Evolutionary conservation across 2,113 vertebrate species (phyloP).

Genomic region (Heloderma charlesbogerti): DNA sequence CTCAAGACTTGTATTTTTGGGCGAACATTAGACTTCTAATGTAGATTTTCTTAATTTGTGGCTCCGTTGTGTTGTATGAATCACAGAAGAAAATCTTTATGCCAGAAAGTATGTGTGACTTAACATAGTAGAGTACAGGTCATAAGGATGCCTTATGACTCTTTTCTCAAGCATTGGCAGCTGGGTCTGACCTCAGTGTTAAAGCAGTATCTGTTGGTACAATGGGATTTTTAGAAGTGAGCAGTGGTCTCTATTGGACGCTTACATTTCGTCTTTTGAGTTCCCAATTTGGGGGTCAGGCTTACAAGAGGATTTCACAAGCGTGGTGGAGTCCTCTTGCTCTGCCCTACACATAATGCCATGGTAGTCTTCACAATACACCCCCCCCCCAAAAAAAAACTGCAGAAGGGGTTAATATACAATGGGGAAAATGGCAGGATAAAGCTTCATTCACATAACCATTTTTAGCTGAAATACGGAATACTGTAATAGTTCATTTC

Average conservation of each 20-base stretch:
- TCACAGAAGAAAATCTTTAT: constrained; percentile 1
- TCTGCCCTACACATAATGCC: background rate
- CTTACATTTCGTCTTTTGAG: background rate
- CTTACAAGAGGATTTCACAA: background rate
- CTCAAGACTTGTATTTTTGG: constrained; percentile 31
- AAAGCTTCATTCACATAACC: too few relatives aligned
- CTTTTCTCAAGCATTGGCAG: background rate
- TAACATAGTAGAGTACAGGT: background rate
- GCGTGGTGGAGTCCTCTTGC: background rate
- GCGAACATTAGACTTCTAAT: constrained; percentile 32
- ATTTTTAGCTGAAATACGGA: background rate
- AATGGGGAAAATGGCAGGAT: background rate
- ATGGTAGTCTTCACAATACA: background rate
- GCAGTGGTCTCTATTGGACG: background rate
- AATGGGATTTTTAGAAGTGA: background rate
- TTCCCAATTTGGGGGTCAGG: background rate
- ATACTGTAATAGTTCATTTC: background rate
- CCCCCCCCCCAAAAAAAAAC: background rate
- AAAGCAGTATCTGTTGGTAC: background rate
- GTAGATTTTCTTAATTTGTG: constrained; percentile 30
- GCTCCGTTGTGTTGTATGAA: constrained; percentile 30
- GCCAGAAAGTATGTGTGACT: constrained; percentile 9
- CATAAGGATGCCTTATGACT: background rate
- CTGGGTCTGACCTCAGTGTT: background rate
- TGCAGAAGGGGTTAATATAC: background rate